A percentile compares a stretch with the other conserved stretches of the same genome.
Evolutionary conservation across 1,140 invertebrate genomes (phyloP).

Genomic region (Pinna nobilis): DNA sequence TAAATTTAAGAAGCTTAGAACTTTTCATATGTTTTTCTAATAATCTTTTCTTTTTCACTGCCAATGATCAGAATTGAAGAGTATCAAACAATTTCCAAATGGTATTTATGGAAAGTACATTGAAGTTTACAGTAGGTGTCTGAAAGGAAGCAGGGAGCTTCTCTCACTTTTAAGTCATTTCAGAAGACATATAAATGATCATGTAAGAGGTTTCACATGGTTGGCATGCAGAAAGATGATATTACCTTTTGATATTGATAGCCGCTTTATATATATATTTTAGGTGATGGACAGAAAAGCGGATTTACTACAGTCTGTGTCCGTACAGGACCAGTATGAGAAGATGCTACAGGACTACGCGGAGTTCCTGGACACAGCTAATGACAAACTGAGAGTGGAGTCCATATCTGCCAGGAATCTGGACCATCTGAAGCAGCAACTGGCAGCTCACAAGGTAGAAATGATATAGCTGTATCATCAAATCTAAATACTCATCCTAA

Average conservation of each 20-base stretch:
- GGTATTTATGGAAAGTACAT: no score
- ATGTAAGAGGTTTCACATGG: no score
- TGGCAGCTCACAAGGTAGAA: conserved; percentile 67
- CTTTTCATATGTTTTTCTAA: no score
- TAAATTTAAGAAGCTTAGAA: background rate
- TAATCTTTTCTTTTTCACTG: no score
- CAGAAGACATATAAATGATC: no score
- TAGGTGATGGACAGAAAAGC: conserved; percentile 69
- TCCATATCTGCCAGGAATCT: conserved; percentile 60
- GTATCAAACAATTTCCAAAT: no score
- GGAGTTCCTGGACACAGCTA: conserved; percentile 70
- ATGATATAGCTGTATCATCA: background rate
- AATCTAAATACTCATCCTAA: no score
- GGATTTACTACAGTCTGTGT: conserved; percentile 59
- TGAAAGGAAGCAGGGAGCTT: no score
- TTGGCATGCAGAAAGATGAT: no score
- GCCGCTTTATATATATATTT: conserved; percentile 16
- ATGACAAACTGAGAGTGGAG: conserved; percentile 66
- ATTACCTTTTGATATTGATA: background rate
- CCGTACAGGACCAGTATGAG: conserved; percentile 71
- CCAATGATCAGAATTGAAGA: no score
- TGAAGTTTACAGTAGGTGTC: no score
- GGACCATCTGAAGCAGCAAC: conserved; percentile 67
- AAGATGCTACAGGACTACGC: conserved; percentile 70
- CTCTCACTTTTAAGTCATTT: no score